These are phyloP conservation scores for Iphiclides podalirius DNA, from an alignment of 2,888 invertebrate genomes.

Conservation along the genomic window DNA sequence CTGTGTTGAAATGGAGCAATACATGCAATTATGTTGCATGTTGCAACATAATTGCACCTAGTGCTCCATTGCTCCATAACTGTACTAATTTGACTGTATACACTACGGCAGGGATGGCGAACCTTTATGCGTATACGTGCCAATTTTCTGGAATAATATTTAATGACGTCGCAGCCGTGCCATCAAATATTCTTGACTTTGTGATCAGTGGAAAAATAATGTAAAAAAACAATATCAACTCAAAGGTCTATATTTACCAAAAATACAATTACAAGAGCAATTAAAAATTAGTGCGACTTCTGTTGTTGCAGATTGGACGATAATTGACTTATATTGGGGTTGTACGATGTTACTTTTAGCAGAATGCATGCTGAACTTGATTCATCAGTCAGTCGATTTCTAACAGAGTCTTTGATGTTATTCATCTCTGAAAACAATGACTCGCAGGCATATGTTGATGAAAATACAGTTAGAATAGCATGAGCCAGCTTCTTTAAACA, in stretches of 20 bases:
- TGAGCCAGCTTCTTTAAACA: slow-evolving; percentile 4
- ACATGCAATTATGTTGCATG: too few relatives aligned
- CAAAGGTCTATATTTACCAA: slow-evolving; percentile 19
- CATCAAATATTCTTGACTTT: slow-evolving; percentile 27
- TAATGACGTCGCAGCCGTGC: slow-evolving; percentile 23
- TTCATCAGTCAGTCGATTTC: slow-evolving; percentile 31
- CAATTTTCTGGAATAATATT: slow-evolving; percentile 25
- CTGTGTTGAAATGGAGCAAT: too few relatives aligned
- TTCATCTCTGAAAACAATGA: slow-evolving; percentile 33
- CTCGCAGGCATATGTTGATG: slow-evolving; percentile 30
- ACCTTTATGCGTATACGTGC: slow-evolving; percentile 22
- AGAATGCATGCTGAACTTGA: slow-evolving; percentile 35
- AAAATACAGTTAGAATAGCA: slow-evolving; percentile 6
- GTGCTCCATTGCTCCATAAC: too few relatives aligned
- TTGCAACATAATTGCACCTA: too few relatives aligned
- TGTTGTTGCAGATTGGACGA: slow-evolving; percentile 11
- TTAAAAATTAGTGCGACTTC: slow-evolving; percentile 11
- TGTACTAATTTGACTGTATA: too few relatives aligned
- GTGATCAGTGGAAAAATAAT: slow-evolving; percentile 11
- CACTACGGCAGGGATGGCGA: slow-evolving; percentile 21
- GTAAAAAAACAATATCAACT: slow-evolving; percentile 27
- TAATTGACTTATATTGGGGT: slow-evolving; percentile 11
- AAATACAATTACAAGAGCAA: background rate
- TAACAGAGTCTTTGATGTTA: slow-evolving; percentile 32
- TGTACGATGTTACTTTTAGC: slow-evolving; percentile 33